Base-by-base conservation (phyloP, 2,888 invertebrate genomes). In the Eupithecia pulchellata region DNA sequence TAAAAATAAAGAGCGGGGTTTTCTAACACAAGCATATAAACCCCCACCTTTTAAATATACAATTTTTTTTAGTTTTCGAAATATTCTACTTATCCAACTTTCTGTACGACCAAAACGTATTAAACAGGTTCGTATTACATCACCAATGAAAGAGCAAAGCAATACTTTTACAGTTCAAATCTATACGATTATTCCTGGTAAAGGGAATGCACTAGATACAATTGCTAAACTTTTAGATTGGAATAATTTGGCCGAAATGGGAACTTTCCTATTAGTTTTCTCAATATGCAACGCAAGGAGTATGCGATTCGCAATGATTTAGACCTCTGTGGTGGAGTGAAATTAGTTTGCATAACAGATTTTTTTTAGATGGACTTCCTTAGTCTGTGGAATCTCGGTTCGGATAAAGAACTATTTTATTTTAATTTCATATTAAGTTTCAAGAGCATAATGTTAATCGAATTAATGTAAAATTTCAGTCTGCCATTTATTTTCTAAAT, bases 181-280 rank as follows among this genome's bases (percentile, higher is more conserved):
- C 11, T 4, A 52, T 17, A 57, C 29, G 17, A 14, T 27, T 25
- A 57, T 17, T 13, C 25, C 57, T 25, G 14, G 25, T 25, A 62
- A 6, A 29, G 17, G 29, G 8, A 27, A 1, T 20, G 4, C 11
- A 52, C 29, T 57, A 65, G 65, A 68, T 71, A 71, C 62, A 65
- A 65, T 64, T 65, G 68, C 61, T 55, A 60, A 72, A 72, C 68
- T 72, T 72, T 72, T 62, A 68, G 57, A 72, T 72, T 72, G 68
- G 68, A 72, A 72, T 72, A 72, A 68, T 72, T 72, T 60, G 55
- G 67, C 58, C 29, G 29, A 29, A 29, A 27, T 57, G 17, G 17
- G 14, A 17, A 57, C 29, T 29, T 57, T 57, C 29, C 34, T 14
- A n/a, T 39, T n/a, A 62, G 65, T 58, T 67, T 67, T 52, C 63